Percentiles rank a stretch among this genome's conserved stretches.
Conservation (phyloP, 2,113 vertebrate species). For the Gallinago jamesoni region DNA sequence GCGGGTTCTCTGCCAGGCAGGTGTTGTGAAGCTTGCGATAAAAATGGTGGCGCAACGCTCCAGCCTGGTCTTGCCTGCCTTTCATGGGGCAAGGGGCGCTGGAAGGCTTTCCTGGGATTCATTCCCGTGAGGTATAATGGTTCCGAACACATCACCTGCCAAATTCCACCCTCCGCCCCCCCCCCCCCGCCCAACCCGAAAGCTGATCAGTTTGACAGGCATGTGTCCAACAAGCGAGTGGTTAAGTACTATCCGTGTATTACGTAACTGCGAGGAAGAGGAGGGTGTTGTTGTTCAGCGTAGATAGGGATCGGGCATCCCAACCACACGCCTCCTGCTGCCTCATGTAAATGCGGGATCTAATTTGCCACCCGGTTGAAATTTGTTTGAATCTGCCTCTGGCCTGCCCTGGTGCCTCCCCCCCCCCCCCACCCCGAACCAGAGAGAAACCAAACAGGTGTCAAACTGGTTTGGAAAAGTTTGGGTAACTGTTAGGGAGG, state of each 20-base stretch:
- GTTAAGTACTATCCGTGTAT: not conserved
- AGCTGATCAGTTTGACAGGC: not conserved
- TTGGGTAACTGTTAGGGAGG: not conserved
- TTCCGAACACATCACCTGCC: rapidly evolving
- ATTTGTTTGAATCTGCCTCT: not conserved
- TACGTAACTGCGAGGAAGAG: not conserved
- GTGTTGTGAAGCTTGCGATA: not conserved
- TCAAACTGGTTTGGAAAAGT: not conserved
- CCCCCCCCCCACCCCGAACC: no score
- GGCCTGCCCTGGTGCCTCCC: not conserved
- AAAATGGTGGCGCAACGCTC: not conserved
- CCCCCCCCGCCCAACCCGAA: rapidly evolving
- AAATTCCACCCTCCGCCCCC: not conserved
- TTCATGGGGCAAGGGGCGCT: rapidly evolving
- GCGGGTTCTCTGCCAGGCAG: not conserved
- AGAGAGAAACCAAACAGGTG: not conserved
- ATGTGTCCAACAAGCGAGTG: not conserved
- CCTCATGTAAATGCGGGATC: not conserved
- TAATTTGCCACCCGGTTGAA: not conserved
- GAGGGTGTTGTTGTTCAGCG: not conserved
- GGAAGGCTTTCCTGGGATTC: not conserved
- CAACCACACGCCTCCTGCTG: not conserved
- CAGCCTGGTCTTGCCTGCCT: not conserved
- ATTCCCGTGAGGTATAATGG: rapidly evolving
- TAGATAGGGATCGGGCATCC: not conserved